Percentiles rank a stretch among this genome's conserved stretches.
Conservation (phyloP, 2,797 vertebrate genomes). For the Poeciliopsis turneri region DNA sequence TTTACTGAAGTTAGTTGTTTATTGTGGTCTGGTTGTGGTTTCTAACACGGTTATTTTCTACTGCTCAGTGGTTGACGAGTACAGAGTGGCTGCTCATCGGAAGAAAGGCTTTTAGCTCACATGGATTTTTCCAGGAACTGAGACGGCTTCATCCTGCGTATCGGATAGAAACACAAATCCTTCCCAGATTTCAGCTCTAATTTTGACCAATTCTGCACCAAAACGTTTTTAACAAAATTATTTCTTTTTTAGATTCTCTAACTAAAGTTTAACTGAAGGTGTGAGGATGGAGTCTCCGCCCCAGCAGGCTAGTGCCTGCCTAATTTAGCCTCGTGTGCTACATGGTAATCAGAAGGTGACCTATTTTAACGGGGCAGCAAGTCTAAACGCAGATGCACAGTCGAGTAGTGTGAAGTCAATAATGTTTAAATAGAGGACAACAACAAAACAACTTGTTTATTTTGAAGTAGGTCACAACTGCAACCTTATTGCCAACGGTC, state of each 20-base stretch:
- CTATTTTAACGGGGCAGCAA: not conserved
- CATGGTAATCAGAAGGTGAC: not conserved
- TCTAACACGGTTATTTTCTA: not conserved
- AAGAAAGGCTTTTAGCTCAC: not conserved
- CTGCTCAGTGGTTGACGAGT: not conserved
- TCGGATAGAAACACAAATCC: not conserved
- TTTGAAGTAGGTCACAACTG: not conserved
- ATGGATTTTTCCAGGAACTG: not conserved
- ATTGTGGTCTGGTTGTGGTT: not conserved
- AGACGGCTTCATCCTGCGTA: not conserved
- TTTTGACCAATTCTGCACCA: not conserved
- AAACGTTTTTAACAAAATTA: not conserved
- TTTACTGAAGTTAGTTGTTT: not conserved
- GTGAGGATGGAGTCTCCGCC: not conserved
- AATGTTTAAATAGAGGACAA: not conserved
- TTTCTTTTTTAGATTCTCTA: not conserved
- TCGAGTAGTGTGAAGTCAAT: not conserved
- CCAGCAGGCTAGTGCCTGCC: not conserved
- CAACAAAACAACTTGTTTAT: not conserved
- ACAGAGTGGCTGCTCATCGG: not conserved
- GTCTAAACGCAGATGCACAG: not conserved
- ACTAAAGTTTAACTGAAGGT: not conserved
- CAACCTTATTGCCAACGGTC: not conserved
- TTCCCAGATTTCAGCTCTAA: not conserved
- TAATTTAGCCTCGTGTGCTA: not conserved